phyloP scores from a whole-genome alignment of 2,888 invertebrate genomes.

The Dysmachus trigonus region DNA sequence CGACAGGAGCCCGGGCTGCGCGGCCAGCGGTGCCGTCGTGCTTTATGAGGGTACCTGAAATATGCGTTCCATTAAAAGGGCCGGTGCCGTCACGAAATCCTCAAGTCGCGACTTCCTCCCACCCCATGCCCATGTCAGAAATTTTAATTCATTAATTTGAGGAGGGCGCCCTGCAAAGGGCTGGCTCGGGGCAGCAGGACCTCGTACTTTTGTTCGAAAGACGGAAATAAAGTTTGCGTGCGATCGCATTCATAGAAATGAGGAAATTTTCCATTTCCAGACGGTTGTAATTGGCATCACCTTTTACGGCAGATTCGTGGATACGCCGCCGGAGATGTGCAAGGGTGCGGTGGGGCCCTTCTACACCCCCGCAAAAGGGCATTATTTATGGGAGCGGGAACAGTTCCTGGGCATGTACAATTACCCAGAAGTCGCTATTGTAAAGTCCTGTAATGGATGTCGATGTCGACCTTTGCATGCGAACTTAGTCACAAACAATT shows the following conservation, averaged over 20 bases:
- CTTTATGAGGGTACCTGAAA: background rate
- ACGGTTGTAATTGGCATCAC: conserved; percentile 35
- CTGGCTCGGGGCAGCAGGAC: background rate
- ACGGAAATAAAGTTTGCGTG: conserved; percentile 40
- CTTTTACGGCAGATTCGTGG: background rate
- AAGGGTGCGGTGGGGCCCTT: background rate
- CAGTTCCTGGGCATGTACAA: background rate
- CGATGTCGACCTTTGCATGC: background rate
- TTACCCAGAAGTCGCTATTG: background rate
- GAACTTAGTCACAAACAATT: background rate
- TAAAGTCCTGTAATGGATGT: background rate
- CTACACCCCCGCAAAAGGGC: background rate
- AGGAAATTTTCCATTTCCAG: conserved; percentile 42
- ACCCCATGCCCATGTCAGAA: background rate
- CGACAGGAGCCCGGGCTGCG: background rate
- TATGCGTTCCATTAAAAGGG: background rate
- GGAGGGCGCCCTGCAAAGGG: background rate
- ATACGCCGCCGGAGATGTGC: background rate
- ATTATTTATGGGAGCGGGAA: background rate
- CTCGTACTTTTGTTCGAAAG: conserved; percentile 4
- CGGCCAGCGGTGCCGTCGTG: background rate
- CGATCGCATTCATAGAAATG: conserved; percentile 29
- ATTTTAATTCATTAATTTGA: background rate
- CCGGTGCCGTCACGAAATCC: background rate
- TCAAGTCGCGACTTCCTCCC: background rate